Evolutionary conservation across 2,888 invertebrate genomes (phyloP), one percentile per base, ranked within the genome.

Genomic region (Hyles lineata): DNA sequence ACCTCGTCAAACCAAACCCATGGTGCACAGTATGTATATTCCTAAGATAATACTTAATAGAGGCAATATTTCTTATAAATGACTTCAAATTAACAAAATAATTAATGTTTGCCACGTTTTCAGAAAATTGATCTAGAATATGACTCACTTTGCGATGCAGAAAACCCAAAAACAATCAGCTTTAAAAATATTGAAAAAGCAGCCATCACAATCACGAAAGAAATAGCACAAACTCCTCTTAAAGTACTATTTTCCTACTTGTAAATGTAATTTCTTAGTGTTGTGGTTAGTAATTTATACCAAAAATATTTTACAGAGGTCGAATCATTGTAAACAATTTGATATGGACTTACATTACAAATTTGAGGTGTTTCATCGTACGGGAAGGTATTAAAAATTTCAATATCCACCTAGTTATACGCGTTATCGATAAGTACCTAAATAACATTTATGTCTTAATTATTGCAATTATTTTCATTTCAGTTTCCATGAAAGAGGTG

Each of bases 401-500:
- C n/a, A 43, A 7, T 23, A 52, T 7, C 7, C 1, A 70, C 19
- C 43, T 55, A 63, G 2, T n/a, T 11, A 11, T n/a, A 7, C n/a
- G 8, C 2, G 2, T 15, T 29, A 70, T 32, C 15, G 3, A 60
- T n/a, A 59, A 29, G 43, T 7, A 29, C 29, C 29, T 29, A 58
- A 8, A 11, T 21, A 21, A 43, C 4, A 55, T 7, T 55, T 19
- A 0, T 17, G 1, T 5, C n/a, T n/a, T 2, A 5, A 55, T 7
- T 55, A 7, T 55, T 55, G 55, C 25, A 62, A 52, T 25, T 21
- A 23, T 50, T 43, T 67, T 9, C 15, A 72, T 87, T 91, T 52
- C 84, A 97, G 98, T 90, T 98, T 98, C 86, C 98, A 98, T 86
- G 99, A 98, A 87, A 95, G 98, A 77, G 98, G 98, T 17, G 99